Percentiles rank a stretch among this genome's conserved stretches.
Conservation (phyloP, 2,888 invertebrate species). For the Clanis bilineata region DNA sequence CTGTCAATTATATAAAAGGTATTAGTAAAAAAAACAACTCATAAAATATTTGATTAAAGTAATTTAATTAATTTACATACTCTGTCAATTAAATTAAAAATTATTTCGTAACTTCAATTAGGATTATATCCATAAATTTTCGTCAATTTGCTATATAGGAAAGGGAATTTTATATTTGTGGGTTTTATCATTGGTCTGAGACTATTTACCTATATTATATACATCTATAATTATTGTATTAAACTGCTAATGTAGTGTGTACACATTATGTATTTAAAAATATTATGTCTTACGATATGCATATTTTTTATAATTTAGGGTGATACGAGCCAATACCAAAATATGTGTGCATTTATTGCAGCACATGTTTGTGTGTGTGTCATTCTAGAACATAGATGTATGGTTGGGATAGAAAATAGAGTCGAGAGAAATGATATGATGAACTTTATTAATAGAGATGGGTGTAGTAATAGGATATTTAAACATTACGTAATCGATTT, state of each 20-base stretch:
- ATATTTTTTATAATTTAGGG: background rate
- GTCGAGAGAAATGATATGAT: no score
- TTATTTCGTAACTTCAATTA: constrained; percentile 6
- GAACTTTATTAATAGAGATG: no score
- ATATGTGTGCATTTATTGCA: background rate
- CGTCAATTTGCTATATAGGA: background rate
- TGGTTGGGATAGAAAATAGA: no score
- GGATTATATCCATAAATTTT: background rate
- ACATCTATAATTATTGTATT: background rate
- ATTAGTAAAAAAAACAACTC: background rate
- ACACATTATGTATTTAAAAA: background rate
- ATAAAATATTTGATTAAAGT: background rate
- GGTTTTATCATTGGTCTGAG: background rate
- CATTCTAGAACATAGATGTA: no score
- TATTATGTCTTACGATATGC: background rate
- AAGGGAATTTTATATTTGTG: constrained; percentile 12
- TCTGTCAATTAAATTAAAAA: constrained; percentile 6
- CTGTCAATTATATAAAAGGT: background rate
- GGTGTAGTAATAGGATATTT: no score
- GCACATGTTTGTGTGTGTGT: no score
- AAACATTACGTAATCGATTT: no score
- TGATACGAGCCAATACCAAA: background rate
- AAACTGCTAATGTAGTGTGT: background rate
- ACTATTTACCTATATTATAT: constrained; percentile 1
- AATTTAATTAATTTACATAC: background rate